Evolutionary conservation across 2,113 vertebrate genomes (phyloP).

Genomic region (Clarias magur): DNA sequence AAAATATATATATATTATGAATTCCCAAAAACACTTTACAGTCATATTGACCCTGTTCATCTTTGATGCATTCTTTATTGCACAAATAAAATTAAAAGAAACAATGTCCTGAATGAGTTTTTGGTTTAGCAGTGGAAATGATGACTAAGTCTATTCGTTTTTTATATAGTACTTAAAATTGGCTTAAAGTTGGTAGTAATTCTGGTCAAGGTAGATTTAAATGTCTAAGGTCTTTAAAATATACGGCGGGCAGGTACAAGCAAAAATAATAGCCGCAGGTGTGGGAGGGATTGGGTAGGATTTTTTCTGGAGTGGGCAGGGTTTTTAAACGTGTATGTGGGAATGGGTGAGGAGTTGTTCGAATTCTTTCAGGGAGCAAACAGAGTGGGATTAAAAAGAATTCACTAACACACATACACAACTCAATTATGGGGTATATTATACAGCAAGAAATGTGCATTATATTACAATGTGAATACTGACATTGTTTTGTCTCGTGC

Average conservation of each 20-base stretch:
- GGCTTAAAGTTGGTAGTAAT: not conserved
- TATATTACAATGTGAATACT: not conserved
- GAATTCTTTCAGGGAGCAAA: not conserved
- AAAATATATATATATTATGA: no score
- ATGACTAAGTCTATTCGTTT: not conserved
- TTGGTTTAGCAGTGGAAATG: not conserved
- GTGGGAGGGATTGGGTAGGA: not conserved
- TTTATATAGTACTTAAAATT: not conserved
- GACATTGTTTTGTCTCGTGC: constrained; percentile 2
- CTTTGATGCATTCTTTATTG: not conserved
- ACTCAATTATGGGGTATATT: not conserved
- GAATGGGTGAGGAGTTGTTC: not conserved
- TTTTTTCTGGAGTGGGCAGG: not conserved
- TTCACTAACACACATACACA: not conserved
- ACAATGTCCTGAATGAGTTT: not conserved
- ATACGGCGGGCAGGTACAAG: not conserved
- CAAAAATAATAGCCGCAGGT: not conserved
- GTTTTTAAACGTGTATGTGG: not conserved
- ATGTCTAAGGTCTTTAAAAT: not conserved
- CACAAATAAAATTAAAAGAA: not conserved
- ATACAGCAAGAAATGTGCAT: constrained; percentile 3
- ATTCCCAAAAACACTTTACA: no score
- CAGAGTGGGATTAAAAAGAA: not conserved
- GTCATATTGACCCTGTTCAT: no score
- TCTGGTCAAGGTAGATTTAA: not conserved